Percentiles rank a stretch among this genome's conserved stretches.
Evolutionary conservation across 2,888 invertebrate species (phyloP).

Genomic region (Dryocosmus kuriphilus): DNA sequence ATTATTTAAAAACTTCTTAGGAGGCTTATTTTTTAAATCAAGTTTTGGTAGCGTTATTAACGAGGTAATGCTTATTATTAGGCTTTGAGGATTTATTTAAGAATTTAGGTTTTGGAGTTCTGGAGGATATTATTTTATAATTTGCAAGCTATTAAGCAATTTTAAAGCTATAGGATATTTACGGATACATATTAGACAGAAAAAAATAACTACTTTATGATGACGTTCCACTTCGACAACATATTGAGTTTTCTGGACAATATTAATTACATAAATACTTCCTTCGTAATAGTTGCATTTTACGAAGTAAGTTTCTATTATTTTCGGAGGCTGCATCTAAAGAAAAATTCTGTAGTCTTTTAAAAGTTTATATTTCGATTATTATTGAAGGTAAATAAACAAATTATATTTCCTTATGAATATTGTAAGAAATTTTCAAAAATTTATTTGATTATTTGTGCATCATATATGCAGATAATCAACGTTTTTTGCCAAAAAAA

Average conservation of each 20-base stretch:
- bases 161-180: neutral
- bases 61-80: neutral
- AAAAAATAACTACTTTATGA: constrained; percentile 24
- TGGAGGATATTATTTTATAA: constrained; percentile 32
- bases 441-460: neutral
- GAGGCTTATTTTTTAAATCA: constrained; percentile 18
- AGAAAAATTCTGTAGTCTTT: neutral
- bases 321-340: neutral
- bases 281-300: neutral
- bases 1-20: constrained; percentile 7
- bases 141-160: constrained; percentile 10
- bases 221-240: neutral
- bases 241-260: neutral
- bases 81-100: constrained; percentile 41
- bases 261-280: constrained; percentile 17
- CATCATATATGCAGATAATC: neutral
- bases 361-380: neutral
- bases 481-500: neutral
- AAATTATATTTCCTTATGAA: neutral
- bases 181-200: constrained; percentile 4
- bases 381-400: neutral
- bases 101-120: constrained; percentile 44
- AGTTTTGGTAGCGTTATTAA: constrained; percentile 1
- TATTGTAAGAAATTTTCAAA: neutral
- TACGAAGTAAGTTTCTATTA: neutral